Base-by-base conservation (phyloP, 2,888 invertebrate species). In the Sesia apiformis region DNA sequence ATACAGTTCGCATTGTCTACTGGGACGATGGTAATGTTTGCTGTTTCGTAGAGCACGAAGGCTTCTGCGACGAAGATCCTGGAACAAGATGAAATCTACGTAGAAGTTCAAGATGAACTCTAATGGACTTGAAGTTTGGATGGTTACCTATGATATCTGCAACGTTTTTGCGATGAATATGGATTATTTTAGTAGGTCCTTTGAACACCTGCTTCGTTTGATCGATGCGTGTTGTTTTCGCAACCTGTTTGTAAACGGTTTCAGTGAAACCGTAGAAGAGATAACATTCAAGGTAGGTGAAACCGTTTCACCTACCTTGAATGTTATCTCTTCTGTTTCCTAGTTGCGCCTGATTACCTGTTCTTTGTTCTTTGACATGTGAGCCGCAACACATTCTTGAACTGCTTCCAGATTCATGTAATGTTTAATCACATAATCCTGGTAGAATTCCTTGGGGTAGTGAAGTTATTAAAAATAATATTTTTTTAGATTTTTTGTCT, bases 1-100 rank as follows among this genome's bases (percentile, higher is more conserved):
- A 64, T 54, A 0, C 65, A 63, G 54, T 68, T 66, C n/a, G 60
- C 58, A 39, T 57, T 66, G 8, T 67, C 63, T 49, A 66, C 58
- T 42, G 65, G 64, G 54, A 63, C 56, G 5, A 49, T 5, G 51
- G 63, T 55, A 41, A 60, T 23, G 38, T 60, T 57, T 52, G 56
- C 52, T 52, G 52, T 43, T 60, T 53, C 56, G 62, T 57, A 49
- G 63, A 63, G 23, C 51, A 41, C 42, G 62, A 63, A 52, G 50
- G 56, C 6, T 6, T 6, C 52, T 57, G 56, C 0, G 55, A 7
- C 6, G 59, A 60, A 38, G 63, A 63, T 54, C 62, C 53, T 46
- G 55, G 39, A 66, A 67, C 57, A 67, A 58, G 56, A 55, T 60
- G 59, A 54, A 65, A 61, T 0, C 63, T 59, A 53, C 64, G 62